Conservation (phyloP, 1,140 invertebrate genomes). For the Teleopsis dalmanni region DNA sequence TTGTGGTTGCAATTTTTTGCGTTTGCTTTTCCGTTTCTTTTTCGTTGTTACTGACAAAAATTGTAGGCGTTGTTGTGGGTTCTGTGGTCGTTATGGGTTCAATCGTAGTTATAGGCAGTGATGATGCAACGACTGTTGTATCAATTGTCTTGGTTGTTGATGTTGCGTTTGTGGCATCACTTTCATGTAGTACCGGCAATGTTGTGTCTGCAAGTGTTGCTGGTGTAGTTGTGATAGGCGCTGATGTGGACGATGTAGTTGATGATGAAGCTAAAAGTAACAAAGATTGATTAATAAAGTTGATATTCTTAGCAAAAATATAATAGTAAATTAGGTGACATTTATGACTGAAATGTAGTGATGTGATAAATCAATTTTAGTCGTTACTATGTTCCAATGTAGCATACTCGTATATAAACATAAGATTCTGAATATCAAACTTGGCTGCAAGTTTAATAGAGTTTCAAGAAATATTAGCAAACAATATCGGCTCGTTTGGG, state of each 20-base stretch:
- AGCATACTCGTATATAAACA: no score
- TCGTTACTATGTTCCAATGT: no score
- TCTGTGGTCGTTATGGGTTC: slow-evolving; percentile 39
- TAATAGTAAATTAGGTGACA: no score
- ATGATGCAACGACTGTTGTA: slow-evolving; percentile 9
- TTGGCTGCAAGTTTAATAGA: no score
- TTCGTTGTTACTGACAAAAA: slow-evolving; percentile 10
- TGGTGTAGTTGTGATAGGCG: background rate
- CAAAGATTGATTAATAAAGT: background rate
- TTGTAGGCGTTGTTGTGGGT: slow-evolving; percentile 31
- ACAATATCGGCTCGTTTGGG: no score
- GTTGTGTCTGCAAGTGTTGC: background rate
- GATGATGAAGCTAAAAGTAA: slow-evolving; percentile 4
- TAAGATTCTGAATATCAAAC: no score
- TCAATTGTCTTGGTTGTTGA: slow-evolving; percentile 8
- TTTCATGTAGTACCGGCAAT: background rate
- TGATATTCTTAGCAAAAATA: background rate
- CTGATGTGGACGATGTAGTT: background rate
- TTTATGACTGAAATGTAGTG: no score
- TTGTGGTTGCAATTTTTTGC: slow-evolving; percentile 17
- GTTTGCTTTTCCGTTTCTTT: slow-evolving; percentile 16
- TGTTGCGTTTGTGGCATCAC: background rate
- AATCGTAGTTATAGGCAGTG: slow-evolving; percentile 32
- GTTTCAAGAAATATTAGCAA: no score
- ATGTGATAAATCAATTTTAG: no score